phyloP scores from a whole-genome alignment of 2,888 invertebrate genomes.

The Linnaemya vulpina region DNA sequence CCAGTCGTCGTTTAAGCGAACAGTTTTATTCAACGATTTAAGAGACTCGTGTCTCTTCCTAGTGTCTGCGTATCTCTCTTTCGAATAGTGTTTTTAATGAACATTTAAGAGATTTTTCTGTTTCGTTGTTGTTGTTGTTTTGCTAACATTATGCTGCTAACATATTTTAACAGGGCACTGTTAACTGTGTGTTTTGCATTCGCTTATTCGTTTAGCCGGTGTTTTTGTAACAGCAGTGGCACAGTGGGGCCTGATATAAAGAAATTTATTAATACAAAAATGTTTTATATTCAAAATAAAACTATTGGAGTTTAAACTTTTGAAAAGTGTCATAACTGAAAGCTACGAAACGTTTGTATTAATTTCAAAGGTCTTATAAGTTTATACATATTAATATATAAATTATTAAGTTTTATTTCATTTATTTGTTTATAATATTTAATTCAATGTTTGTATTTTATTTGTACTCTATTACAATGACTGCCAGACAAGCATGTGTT shows the following conservation, averaged over 20 bases:
- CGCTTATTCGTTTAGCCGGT: constrained; percentile 36
- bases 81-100: neutral
- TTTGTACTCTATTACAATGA: neutral
- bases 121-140: neutral
- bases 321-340: no score
- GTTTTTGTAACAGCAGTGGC: constrained; percentile 9
- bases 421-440: no score
- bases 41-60: constrained; percentile 30
- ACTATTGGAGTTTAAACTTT: no score
- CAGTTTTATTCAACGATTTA: constrained; percentile 23
- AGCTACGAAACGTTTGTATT: no score
- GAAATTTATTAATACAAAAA: no score
- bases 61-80: neutral
- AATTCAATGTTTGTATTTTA: no score
- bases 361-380: no score
- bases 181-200: constrained; percentile 15
- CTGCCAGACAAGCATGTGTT: constrained; percentile 7
- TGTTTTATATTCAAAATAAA: no score
- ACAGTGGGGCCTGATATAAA: neutral
- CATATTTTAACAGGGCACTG: constrained; percentile 19
- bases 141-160: constrained; percentile 15
- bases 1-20: constrained; percentile 28
- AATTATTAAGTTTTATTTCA: no score
- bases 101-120: constrained; percentile 52
- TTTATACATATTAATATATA: no score